phyloP scores from a whole-genome alignment of 1,140 invertebrate species.

The Halictus rubicundus region DNA sequence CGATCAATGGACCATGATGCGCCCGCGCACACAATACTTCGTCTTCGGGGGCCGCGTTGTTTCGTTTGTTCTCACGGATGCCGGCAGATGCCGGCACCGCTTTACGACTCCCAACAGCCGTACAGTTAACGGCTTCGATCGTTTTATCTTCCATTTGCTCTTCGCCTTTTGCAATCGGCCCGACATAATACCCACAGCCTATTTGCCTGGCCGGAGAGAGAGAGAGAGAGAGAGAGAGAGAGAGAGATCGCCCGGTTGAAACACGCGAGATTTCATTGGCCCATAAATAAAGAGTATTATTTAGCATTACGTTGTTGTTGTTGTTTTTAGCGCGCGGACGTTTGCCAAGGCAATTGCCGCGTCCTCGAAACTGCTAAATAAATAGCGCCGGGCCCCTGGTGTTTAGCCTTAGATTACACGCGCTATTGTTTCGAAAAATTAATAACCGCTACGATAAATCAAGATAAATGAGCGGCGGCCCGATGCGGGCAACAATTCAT shows the following conservation, averaged over 20 bases:
- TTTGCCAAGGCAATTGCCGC: conserved; percentile 33
- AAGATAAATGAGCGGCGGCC: neutral
- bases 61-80: conserved; percentile 71
- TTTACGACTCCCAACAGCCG: conserved; percentile 74
- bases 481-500: conserved; percentile 7
- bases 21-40: conserved; percentile 68
- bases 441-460: conserved; percentile 23
- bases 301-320: conserved; percentile 42
- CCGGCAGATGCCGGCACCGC: conserved; percentile 75
- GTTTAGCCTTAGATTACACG: conserved; percentile 41
- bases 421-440: conserved; percentile 35
- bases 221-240: too few species aligned
- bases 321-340: neutral
- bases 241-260: conserved; percentile 16
- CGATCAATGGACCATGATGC: conserved; percentile 77
- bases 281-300: conserved; percentile 40
- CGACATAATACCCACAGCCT: conserved; percentile 36
- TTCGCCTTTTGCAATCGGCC: conserved; percentile 10
- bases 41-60: conserved; percentile 64
- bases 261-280: conserved; percentile 22
- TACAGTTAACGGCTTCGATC: conserved; percentile 68
- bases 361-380: conserved; percentile 17
- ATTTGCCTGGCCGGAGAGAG: conserved; percentile 11
- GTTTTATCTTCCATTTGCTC: conserved; percentile 67
- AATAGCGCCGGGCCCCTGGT: conserved; percentile 11